phyloP scores from a whole-genome alignment of 2,888 invertebrate genomes.

The Sipha maydis region DNA sequence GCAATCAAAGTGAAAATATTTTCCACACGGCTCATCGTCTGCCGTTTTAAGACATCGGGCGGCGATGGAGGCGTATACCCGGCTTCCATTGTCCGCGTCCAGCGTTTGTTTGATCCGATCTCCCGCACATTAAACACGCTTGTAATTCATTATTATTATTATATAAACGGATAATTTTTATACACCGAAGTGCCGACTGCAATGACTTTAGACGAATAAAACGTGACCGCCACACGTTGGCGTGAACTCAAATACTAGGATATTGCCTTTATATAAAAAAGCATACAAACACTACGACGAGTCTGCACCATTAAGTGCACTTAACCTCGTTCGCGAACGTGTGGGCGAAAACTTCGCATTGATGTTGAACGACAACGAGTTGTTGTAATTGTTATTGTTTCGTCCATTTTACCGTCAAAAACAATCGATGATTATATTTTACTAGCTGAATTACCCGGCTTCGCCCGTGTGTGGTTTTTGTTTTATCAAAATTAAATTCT shows the following conservation, averaged over 20 bases:
- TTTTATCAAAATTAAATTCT: too few relatives aligned
- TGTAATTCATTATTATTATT: neutral
- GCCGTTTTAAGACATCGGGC: neutral
- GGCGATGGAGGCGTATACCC: neutral
- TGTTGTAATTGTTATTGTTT: neutral
- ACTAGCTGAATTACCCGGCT: too few relatives aligned
- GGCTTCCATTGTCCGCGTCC: conserved; percentile 32
- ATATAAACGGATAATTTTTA: neutral
- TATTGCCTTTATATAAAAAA: neutral
- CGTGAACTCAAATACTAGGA: neutral
- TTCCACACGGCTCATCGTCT: conserved; percentile 13
- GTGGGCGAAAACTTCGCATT: too few relatives aligned
- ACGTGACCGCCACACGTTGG: conserved; percentile 7
- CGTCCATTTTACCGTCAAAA: neutral
- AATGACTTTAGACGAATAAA: neutral
- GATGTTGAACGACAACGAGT: neutral
- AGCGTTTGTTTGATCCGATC: conserved; percentile 14
- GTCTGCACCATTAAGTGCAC: neutral
- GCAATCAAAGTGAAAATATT: conserved; percentile 54
- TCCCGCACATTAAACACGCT: neutral
- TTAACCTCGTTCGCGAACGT: neutral
- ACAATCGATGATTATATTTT: too few relatives aligned
- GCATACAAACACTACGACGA: neutral
- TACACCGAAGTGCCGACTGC: neutral
- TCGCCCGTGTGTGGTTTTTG: too few relatives aligned